Evolutionary conservation across 2,113 vertebrate genomes (phyloP), one percentile per base, ranked within the genome.

Genomic region (Synodontis membranacea): DNA sequence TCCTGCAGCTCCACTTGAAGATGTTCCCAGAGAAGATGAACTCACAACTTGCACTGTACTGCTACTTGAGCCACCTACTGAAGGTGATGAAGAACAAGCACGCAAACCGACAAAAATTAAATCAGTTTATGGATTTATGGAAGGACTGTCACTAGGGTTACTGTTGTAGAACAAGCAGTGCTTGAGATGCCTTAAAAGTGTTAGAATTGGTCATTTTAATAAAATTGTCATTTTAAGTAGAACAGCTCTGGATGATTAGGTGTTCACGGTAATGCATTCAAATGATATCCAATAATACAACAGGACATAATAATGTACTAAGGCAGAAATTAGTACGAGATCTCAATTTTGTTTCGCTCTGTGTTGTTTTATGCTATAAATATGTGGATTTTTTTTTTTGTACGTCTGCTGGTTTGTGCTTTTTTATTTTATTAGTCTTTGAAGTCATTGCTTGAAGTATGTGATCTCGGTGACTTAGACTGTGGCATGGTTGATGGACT

Each of bases 1-100:
- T 81, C 79, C 48, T 28, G 84, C 10, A 37, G 19, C 52, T 70
- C 79, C 37, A 25, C 46, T 78, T 37, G 66, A 86, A 31, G 54
- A 60, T 52, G 62, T 31, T 37, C 48, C 58, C 44, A 54, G 64
- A 68, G 56, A 78, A 56, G 80, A 87, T 46, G 68, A 82, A 28
- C 78, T 54, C 34, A 83, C 80, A 82, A 58, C 68, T 58, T 42
- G 54, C 44, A 74, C 46, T n/a, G 79, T 56, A 50, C 84, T 82
- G 31, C 86, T 81, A 37, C 28, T 83, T 64, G 74, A 86, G 60
- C 72, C 84, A 84, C 86, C 89, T 82, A 80, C 52, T 28, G 84
- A 90, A 46, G 84, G 86, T 52, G 84, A 84, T 89, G 58, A 64
- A 12, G 42, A 11, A 74, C 1, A 28, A 44, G 46, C 4, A 21